A percentile compares a stretch with the other conserved stretches of the same genome.
These are phyloP conservation scores for Tetranychus urticae DNA, from an alignment of 1,140 invertebrate species.

Conservation along the genomic window DNA sequence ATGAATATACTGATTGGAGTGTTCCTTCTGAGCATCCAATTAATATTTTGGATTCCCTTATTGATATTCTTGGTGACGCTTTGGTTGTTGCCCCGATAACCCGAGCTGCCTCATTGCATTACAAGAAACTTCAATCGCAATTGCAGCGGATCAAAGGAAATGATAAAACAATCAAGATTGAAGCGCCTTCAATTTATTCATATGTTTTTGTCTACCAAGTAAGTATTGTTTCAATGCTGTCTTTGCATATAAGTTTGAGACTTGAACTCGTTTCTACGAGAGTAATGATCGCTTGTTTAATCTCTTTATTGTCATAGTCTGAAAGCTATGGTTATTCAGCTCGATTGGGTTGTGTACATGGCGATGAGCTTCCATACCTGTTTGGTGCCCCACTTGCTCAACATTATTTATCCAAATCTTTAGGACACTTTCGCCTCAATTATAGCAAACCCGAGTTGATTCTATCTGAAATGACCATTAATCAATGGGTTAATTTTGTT, in stretches of 20 bases:
- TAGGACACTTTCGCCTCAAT: conserved; percentile 24
- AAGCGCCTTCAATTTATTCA: not conserved
- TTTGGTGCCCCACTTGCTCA: conserved; percentile 53
- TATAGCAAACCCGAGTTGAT: conserved; percentile 69
- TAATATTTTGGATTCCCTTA: conserved; percentile 63
- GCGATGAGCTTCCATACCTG: conserved; percentile 72
- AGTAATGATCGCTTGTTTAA: not conserved
- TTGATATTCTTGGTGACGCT: conserved; percentile 78
- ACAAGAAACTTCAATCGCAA: conserved; percentile 17
- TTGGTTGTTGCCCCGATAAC: conserved; percentile 75
- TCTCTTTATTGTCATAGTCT: not conserved
- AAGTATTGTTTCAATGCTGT: not conserved
- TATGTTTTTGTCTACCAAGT: conserved; percentile 1
- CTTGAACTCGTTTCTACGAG: too few species aligned
- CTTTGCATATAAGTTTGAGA: too few species aligned
- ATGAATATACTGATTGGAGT: conserved; percentile 95
- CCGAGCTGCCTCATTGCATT: conserved; percentile 70
- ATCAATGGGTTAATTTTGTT: conserved; percentile 88
- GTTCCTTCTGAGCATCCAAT: conserved; percentile 72
- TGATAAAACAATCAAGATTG: too few species aligned
- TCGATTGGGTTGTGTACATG: conserved; percentile 45
- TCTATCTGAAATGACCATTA: conserved; percentile 72
- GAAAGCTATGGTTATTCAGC: not conserved
- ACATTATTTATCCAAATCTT: not conserved
- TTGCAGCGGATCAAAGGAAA: not conserved